Evolutionary conservation across 92 coral and sea anemone species (phyloP), one percentile per base, ranked within the genome.

Genomic region (Heteractis magnifica): DNA sequence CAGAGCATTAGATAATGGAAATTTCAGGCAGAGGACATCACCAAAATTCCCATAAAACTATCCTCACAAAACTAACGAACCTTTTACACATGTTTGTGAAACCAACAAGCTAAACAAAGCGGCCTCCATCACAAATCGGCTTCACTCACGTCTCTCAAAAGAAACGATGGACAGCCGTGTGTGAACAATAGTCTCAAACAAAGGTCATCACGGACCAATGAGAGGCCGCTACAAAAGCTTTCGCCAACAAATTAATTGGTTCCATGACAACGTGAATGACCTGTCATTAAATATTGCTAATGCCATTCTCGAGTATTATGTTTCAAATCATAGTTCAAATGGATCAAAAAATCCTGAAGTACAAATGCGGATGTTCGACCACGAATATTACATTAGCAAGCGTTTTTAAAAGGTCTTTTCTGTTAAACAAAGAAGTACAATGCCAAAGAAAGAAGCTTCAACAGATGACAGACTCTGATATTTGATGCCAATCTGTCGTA

Each of bases 21-120:
- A 59, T 11, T 23, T 12, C 0, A 6, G 51, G 55, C 41, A 41
- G 3, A 49, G 65, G 15, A 18, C 7, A 19, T 74, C 7, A 48
- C n/a, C 51, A 8, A 49, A 80, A 16, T 49, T 50, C 10, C 10
- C 6, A 59, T 71, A 53, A 71, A 82, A 18, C 20, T 13, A 62
- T 71, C 52, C 10, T 62, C 51, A 16, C 59, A 81, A 58, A 71
- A 72, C 72, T 72, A 56, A 56, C 81, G 34, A 83, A 85, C 88
- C 94, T 81, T 93, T 93, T 85, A 80, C 98, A 89, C 98, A 87
- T 87, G 86, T 78, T 88, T 91, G 93, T 81, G 92, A 93, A 93
- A 84, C 88, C 77, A 87, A 86, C 93, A 89, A 85, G 78, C 52
- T 3, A 75, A 13, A 89, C 93, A 91, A 89, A 77, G 88, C 82